These are phyloP conservation scores for Gallinago jamesoni DNA, from an alignment of 2,113 vertebrate genomes.

Conservation along the genomic window DNA sequence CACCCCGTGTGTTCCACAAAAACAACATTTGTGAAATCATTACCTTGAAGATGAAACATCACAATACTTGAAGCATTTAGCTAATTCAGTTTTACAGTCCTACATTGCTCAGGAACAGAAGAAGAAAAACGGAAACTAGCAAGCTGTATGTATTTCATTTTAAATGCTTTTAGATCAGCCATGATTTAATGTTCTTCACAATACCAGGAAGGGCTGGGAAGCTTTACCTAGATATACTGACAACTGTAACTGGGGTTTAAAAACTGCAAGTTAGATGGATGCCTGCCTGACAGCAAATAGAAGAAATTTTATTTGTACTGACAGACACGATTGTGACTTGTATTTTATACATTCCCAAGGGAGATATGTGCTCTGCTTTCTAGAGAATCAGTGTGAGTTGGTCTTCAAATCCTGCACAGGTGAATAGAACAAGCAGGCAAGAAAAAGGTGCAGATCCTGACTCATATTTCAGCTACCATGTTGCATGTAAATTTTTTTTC, in stretches of 20 bases:
- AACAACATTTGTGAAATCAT: neutral
- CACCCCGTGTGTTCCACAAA: neutral
- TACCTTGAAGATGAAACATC: neutral
- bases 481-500: too few relatives aligned
- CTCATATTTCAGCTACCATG: too few relatives aligned
- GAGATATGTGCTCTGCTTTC: neutral
- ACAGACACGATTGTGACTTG: neutral
- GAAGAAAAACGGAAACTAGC: neutral
- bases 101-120: neutral
- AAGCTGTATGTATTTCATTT: neutral
- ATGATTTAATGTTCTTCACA: neutral
- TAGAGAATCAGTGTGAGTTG: neutral
- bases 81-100: neutral
- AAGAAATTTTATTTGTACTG: neutral
- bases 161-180: neutral
- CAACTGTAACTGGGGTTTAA: neutral
- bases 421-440: neutral
- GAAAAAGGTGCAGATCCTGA: neutral
- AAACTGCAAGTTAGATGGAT: neutral
- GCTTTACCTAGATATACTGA: neutral
- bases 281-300: neutral
- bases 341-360: neutral
- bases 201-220: neutral
- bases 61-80: neutral
- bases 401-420: neutral